Evolutionary conservation across 2,113 vertebrate genomes (phyloP), one percentile per base, ranked within the genome.

Genomic region (Pluvianellus socialis): DNA sequence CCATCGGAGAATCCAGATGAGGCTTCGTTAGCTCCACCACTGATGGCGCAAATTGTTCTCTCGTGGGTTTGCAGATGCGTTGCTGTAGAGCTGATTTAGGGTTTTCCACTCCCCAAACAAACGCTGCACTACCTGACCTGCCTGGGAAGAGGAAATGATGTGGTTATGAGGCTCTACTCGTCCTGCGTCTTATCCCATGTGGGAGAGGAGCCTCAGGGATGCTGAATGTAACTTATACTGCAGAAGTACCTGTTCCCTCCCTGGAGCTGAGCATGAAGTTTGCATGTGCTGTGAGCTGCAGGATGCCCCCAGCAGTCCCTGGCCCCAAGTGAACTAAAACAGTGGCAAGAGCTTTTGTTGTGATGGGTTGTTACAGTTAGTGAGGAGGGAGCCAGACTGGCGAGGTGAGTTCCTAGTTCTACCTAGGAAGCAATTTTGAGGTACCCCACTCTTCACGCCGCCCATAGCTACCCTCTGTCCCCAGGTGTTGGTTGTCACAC

Each of bases 371-470:
- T 59, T 59, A 4, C 6, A 32, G n/a, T 19, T 45, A 52, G 44
- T 1, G 23, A 65, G 38, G 74, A 74, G 44, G 13, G 55, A 59
- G 30, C 19, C 45, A 30, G 59, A 9, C 4, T 18, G 73, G 21
- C 11, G 40, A 21, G 38, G 26, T 11, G 50, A 55, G 45, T 9
- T 71, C 68, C 68, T 74, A 3, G 12, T 59, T 52, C 44, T 8
- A 10, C n/a, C 14, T 26, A 5, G 26, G 21, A 40, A 85, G 44
- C 28, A 42, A 33, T 19, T 52, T 84, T 24, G 23, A 21, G 12
- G 22, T 24, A 21, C 56, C 8, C 4, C 0, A 1, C 15, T 68
- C 33, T 47, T 53, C 14, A 53, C 2, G 45, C 30, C 0, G 0
- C 35, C n/a, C 40, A 23, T 17, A 67, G 53, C 53, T 44, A 9